Base-by-base conservation (phyloP, 2,888 invertebrate genomes). In the Formica aserva region DNA sequence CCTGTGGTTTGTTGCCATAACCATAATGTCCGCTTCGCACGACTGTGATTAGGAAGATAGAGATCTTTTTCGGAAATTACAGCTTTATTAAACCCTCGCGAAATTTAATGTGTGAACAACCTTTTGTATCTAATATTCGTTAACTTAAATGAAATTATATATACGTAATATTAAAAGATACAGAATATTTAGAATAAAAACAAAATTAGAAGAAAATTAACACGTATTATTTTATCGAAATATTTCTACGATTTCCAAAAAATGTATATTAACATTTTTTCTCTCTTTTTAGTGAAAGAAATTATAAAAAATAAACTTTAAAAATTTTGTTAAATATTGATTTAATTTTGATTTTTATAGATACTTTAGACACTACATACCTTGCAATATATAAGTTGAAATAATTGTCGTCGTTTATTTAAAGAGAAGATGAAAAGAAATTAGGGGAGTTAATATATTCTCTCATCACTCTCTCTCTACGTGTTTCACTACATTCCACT, bases 401-500 rank as follows among this genome's bases (percentile, higher is more conserved):
- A 67, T 41, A 32, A 38, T 66, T 66, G 13, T 26, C 9, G n/a
- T 65, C 13, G 41, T 22, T 52, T 77, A 52, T 60, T 32, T 60
- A 69, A 26, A 9, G 18, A 67, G 41, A 78, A 15, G 45, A 45
- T 52, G 32, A 67, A 22, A 67, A 57, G 32, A 9, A 78, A 60
- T 22, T 69, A 32, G 57, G 13, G n/a, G 45, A 60, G 57, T 78
- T 60, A 67, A 78, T 60, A 78, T 60, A 78, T 69, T 78, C 41
- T 32, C 32, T 71, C 71, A 45, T 76, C 48, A 69, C 60, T 4
- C 60, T 80, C 71, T 78, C 35, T 4, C 69, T 60, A 69, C 35
- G 41, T 57, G 67, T 67, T 69, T 60, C 60, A 26, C 60, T 80
- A 80, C 78, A 71, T 80, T 71, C 71, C 71, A 60, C 26, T 80